Evolutionary conservation across 2,888 invertebrate genomes (phyloP).

Genomic region (Homarus gammarus): DNA sequence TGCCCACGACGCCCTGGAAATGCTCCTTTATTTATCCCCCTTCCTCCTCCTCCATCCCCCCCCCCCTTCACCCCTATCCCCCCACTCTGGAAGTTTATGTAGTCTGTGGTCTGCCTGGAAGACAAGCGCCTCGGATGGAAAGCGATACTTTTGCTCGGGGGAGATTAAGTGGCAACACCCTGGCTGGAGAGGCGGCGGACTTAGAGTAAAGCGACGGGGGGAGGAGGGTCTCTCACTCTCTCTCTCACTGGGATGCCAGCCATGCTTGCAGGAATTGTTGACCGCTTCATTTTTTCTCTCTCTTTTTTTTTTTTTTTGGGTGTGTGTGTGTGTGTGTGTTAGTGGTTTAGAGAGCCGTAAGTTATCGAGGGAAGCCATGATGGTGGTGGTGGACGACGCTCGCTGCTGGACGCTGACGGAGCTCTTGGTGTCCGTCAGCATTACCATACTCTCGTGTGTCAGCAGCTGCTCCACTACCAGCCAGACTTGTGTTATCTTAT

Average conservation of each 20-base stretch:
- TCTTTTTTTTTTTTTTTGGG: neutral
- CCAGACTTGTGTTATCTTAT: neutral
- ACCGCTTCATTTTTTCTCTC: neutral
- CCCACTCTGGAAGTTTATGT: conserved; percentile 10
- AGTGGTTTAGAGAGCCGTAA: neutral
- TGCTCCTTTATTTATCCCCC: conserved; percentile 29
- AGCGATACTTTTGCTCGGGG: conserved; percentile 9
- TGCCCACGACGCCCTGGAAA: conserved; percentile 18
- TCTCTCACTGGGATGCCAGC: neutral
- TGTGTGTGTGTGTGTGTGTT: neutral
- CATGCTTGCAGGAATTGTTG: conserved; percentile 27
- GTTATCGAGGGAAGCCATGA: neutral
- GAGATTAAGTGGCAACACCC: conserved; percentile 26
- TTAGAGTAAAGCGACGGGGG: neutral
- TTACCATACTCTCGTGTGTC: neutral
- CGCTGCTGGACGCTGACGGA: neutral
- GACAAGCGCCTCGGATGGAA: conserved; percentile 26
- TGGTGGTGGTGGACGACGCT: neutral
- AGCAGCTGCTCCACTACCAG: neutral
- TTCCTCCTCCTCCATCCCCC: neutral
- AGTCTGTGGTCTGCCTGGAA: conserved; percentile 13
- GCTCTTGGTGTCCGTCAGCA: neutral
- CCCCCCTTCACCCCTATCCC: neutral
- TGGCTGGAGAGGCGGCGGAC: neutral
- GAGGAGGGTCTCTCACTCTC: no score